Evolutionary conservation across 1,140 invertebrate genomes (phyloP).

Genomic region (Aphidius gifuensis): DNA sequence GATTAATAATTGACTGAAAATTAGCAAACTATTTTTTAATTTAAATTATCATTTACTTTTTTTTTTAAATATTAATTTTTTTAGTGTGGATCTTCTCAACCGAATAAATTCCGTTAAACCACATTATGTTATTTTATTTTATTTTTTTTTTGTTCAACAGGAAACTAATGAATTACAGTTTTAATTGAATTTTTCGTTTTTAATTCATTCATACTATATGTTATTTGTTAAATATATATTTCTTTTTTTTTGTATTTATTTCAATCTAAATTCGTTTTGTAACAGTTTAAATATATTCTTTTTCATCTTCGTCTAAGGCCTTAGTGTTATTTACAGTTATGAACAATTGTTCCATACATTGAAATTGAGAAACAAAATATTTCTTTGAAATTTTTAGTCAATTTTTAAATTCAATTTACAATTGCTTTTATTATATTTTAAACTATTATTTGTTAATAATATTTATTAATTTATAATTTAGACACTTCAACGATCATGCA

Average conservation of each 20-base stretch:
- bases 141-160: too few species aligned
- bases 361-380: slow-evolving; percentile 16
- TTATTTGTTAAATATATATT: background rate
- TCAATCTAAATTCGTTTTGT: slow-evolving; percentile 16
- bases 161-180: too few species aligned
- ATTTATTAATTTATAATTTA: background rate
- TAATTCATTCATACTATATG: too few species aligned
- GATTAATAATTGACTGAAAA: too few species aligned
- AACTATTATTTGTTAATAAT: background rate
- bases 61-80: too few species aligned
- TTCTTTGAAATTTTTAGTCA: background rate
- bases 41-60: too few species aligned
- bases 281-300: slow-evolving; percentile 23
- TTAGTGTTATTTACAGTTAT: slow-evolving; percentile 46
- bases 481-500: background rate
- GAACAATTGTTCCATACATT: slow-evolving; percentile 30
- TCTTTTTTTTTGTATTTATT: background rate
- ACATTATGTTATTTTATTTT: too few species aligned
- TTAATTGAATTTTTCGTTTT: too few species aligned
- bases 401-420: background rate
- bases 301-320: slow-evolving; percentile 30
- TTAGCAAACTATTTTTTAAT: too few species aligned
- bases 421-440: background rate
- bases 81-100: too few species aligned
- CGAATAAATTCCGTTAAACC: too few species aligned